phyloP scores from a whole-genome alignment of 2,888 invertebrate species.

The Bombylius major region DNA sequence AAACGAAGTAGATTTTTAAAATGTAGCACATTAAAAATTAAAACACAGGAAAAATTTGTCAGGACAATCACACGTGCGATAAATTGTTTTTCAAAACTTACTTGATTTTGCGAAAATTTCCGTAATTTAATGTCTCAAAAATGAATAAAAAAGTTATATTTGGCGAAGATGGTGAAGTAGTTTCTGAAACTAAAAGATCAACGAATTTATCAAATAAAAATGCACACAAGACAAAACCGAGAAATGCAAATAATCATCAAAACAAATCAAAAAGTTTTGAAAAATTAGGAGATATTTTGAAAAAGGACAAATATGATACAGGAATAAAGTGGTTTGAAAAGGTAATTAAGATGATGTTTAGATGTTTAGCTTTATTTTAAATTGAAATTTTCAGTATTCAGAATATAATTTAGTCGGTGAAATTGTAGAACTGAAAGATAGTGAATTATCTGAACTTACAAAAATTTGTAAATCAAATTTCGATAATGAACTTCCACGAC shows the following conservation, averaged over 20 bases:
- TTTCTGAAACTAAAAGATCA: background rate
- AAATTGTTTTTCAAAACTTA: too few species aligned
- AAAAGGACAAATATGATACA: conserved; percentile 1
- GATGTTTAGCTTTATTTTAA: background rate
- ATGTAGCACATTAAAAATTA: too few species aligned
- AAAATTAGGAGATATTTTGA: background rate
- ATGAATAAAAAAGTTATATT: conserved; percentile 28
- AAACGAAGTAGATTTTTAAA: too few species aligned
- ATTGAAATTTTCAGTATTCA: conserved; percentile 20
- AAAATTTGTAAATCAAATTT: conserved; percentile 29
- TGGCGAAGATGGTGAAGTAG: conserved; percentile 24
- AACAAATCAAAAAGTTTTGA: background rate
- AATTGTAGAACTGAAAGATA: conserved; percentile 31
- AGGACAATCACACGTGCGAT: too few species aligned
- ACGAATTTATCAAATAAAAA: background rate
- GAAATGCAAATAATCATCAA: conserved; percentile 5
- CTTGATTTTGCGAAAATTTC: too few species aligned
- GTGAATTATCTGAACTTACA: conserved; percentile 29
- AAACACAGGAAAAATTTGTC: too few species aligned
- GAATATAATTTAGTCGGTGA: conserved; percentile 27
- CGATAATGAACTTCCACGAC: conserved; percentile 24
- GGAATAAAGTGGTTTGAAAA: conserved; percentile 29
- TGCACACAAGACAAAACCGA: conserved; percentile 6
- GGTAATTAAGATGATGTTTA: conserved; percentile 17
- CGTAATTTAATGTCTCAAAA: conserved; percentile 8